Base-by-base conservation (phyloP, 2,113 vertebrate species). In the Sturnira hondurensis region DNA sequence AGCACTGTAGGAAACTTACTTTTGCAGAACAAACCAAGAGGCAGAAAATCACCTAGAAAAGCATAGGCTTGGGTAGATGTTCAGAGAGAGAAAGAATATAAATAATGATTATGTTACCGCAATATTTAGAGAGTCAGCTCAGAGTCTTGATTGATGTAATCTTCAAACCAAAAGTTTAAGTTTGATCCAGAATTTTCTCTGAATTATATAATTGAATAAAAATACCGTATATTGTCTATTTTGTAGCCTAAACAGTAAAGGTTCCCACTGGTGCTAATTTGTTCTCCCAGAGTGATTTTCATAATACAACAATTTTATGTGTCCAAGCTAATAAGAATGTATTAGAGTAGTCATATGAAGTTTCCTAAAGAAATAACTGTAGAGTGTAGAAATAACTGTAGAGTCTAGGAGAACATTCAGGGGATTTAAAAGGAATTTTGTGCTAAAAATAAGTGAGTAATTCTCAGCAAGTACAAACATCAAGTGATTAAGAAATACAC, bases 371-470 rank as follows among this genome's bases (percentile, higher is more conserved):
- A 91, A 96, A 81, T 2, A 95, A 68, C 78, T 70, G 11, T 24
- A 52, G 45, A 89, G 12, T 94, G 45, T 68, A 86, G 56, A 91
- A 96, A 81, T 2, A 95, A 68, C 78, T 70, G 11, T 24, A 52
- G 45, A 89, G 12, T 94, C 52, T 68, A 86, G 56, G 56, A 78
- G 81, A 90, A 81, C 16, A 78, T 67, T 85, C 16, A 58, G 87
- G 41, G n/a, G 50, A 86, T 85, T 88, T 56, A 88, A 91, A 93
- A 78, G 58, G 63, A 94, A 91, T 88, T 85, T 61, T 74, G 20
- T 83, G 52, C 41, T 92, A 74, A 88, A 92, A 86, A 61, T 81
- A 95, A 81, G 70, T 95, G 61, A 96, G 81, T 56, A 93, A 73
- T 77, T 71, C 26, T 87, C 43, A 90, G 28, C 17, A 81, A 74